Evolutionary conservation across 2,888 invertebrate genomes (phyloP), one percentile per base, ranked within the genome.

Genomic region (Pteria penguin): DNA sequence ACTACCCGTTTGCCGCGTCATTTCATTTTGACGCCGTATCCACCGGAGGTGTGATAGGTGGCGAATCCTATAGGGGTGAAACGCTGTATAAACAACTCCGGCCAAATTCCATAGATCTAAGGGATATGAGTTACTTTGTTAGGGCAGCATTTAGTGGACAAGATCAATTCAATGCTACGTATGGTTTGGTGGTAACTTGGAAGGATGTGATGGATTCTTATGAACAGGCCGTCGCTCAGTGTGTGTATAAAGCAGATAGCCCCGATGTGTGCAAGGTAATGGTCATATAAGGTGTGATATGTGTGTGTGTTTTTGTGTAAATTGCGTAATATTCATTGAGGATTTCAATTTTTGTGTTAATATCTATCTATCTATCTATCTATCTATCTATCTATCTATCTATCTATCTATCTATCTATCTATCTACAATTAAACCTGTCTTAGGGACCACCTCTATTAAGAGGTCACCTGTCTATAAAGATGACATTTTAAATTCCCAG

Each of bases 161-260:
- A 0, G 96, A 96, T 58, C 95, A 96, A 1, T 99, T 98, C 93
- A 94, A 95, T 83, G 97, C 98, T 0, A 97, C 97, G 90, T 97
- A 97, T 90, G 96, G 95, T 2, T 93, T 97, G 75, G 96, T 97
- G 78, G 94, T 96, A 72, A 98, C 98, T 0, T 99, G 98, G 99
- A 97, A 97, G 92, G 98, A 98, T 92, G 95, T 98, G 93, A 96
- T 97, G 0, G 75, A 75, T 24, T 22, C 27, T 27, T 22, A 32
- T 1, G 27, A 71, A 18, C 18, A 45, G 18, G 11, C 24, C 11
- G 18, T 66, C 8, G 54, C 29, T 2, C 22, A 26, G 2, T 71
- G 71, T 31, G 26, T 33, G 63, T 63, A 24, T 24, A 14, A 2
- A 24, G 18, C 27, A 2, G 36, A 26, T 32, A 29, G 24, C 2